These are phyloP conservation scores for Hermetia illucens DNA, from an alignment of 1,140 invertebrate species.

Conservation along the genomic window DNA sequence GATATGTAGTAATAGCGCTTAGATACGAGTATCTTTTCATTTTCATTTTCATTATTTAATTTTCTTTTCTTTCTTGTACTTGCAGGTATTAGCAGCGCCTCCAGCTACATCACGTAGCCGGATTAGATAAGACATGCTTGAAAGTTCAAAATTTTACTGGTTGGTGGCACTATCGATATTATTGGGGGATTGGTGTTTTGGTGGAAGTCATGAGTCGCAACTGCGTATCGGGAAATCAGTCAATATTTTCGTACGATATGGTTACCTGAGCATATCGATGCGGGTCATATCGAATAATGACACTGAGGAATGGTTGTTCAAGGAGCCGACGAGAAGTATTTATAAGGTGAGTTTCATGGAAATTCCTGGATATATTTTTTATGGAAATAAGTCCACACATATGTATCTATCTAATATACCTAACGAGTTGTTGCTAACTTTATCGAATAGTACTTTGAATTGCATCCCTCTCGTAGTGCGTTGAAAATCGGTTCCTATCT, in stretches of 20 bases:
- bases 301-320: slow-evolving; percentile 63
- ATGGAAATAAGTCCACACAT: background rate
- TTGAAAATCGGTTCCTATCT: background rate
- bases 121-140: slow-evolving; percentile 24
- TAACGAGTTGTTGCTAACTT: background rate
- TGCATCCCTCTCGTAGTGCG: background rate
- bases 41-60: too few relatives aligned
- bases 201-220: slow-evolving; percentile 35
- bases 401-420: background rate
- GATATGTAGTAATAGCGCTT: too few relatives aligned
- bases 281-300: slow-evolving; percentile 69
- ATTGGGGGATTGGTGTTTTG: slow-evolving; percentile 4
- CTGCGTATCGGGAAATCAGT: slow-evolving; percentile 53
- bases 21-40: too few relatives aligned
- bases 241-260: slow-evolving; percentile 58
- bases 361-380: background rate
- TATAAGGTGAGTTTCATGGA: slow-evolving; percentile 34
- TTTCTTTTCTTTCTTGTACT: too few relatives aligned
- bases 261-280: slow-evolving; percentile 71
- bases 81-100: too few relatives aligned
- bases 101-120: too few relatives aligned
- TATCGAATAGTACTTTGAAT: background rate
- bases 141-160: slow-evolving; percentile 15
- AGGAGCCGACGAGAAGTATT: slow-evolving; percentile 66
- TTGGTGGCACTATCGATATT: slow-evolving; percentile 18